Conservation (phyloP, 2,888 invertebrate species). For the Ashinkailepas kermadecensis region DNA sequence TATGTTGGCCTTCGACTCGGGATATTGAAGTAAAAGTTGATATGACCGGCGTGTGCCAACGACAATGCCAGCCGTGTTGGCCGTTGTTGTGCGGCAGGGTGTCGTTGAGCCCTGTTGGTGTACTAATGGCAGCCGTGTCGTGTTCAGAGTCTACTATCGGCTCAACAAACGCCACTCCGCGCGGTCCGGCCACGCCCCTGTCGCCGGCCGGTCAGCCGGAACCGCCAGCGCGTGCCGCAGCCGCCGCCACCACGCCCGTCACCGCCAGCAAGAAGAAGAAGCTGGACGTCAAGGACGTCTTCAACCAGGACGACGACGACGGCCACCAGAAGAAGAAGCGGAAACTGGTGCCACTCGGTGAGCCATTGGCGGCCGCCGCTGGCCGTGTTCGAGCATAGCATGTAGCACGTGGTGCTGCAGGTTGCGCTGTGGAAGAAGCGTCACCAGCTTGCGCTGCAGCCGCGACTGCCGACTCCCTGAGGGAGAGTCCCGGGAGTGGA, state of each 20-base stretch:
- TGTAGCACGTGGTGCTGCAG: no score
- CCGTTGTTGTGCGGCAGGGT: background rate
- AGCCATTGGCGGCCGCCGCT: background rate
- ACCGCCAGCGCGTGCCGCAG: background rate
- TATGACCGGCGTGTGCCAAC: no score
- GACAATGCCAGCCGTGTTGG: background rate
- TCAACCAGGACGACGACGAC: slow-evolving; percentile 66
- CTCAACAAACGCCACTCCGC: background rate
- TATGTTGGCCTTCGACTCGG: no score
- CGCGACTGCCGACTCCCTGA: no score
- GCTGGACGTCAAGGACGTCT: slow-evolving; percentile 72
- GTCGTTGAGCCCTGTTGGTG: background rate
- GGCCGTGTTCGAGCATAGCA: no score
- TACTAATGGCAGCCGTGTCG: no score
- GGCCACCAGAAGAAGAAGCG: slow-evolving; percentile 41
- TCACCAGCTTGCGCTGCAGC: no score
- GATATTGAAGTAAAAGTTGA: no score
- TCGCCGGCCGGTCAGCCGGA: background rate
- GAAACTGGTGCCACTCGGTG: slow-evolving; percentile 68
- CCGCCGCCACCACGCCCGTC: background rate
- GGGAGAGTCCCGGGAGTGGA: no score
- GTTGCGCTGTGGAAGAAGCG: no score
- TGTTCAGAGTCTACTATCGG: background rate
- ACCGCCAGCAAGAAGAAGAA: slow-evolving; percentile 51
- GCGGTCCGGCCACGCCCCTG: background rate